These are phyloP conservation scores for Acropora tenuis DNA, from an alignment of 64 coral and sea anemone genomes.

Conservation along the genomic window DNA sequence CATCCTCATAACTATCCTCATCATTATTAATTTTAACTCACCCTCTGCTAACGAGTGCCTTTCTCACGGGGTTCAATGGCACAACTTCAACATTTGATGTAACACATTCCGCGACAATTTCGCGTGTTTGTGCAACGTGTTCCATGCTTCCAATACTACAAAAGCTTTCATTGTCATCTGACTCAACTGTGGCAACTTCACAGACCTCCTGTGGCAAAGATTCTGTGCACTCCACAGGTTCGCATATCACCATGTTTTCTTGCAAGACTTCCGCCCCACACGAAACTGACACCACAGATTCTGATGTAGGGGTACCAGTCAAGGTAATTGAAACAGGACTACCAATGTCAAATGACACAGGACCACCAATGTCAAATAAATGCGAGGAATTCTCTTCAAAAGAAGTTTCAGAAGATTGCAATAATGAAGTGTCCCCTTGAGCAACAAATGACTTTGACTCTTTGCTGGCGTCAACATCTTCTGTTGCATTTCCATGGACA, in stretches of 20 bases:
- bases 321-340: neutral
- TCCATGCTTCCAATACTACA: slow-evolving; percentile 41
- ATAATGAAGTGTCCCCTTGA: neutral
- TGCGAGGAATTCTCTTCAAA: neutral
- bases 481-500: neutral
- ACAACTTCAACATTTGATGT: slow-evolving; percentile 40
- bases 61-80: slow-evolving; percentile 20
- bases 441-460: slow-evolving; percentile 9
- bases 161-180: slow-evolving; percentile 49
- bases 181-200: slow-evolving; percentile 52
- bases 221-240: slow-evolving; percentile 46
- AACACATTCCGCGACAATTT: slow-evolving; percentile 57
- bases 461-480: neutral
- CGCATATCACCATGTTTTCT: slow-evolving; percentile 28
- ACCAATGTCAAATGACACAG: slow-evolving; percentile 14
- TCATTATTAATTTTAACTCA: neutral
- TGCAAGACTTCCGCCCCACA: slow-evolving; percentile 25
- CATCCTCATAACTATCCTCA: too few species aligned
- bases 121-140: slow-evolving; percentile 32
- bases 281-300: slow-evolving; percentile 21
- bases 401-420: neutral
- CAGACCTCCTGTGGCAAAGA: slow-evolving; percentile 8
- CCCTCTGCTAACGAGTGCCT: slow-evolving; percentile 64
- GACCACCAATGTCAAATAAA: neutral
- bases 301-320: neutral